phyloP scores from a whole-genome alignment of 2,797 vertebrate species.

The Sebastiscus tertius region DNA sequence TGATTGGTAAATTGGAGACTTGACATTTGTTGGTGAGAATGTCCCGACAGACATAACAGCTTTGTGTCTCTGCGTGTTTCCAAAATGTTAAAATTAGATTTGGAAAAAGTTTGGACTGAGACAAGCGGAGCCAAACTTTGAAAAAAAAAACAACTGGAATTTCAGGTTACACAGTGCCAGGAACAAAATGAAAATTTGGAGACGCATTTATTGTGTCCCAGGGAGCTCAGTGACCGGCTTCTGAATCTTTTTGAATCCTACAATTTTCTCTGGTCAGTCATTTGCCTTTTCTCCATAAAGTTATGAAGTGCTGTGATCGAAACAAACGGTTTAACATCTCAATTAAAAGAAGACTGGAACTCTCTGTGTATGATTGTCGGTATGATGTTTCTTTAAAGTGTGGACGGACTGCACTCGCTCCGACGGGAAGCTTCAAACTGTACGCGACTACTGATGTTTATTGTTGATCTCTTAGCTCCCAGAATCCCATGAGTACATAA shows the following conservation, averaged over 20 bases:
- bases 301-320: neutral
- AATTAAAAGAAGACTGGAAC: neutral
- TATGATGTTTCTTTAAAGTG: neutral
- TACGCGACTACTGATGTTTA: conserved; percentile 77
- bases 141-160: conserved; percentile 22
- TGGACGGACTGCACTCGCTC: neutral
- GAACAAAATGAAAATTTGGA: neutral
- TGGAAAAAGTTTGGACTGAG: neutral
- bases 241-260: neutral
- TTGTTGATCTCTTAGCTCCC: conserved; percentile 29
- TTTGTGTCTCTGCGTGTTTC: neutral
- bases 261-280: neutral
- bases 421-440: conserved; percentile 7
- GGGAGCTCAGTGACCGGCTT: neutral
- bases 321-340: conserved; percentile 1
- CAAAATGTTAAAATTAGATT: conserved; percentile 17
- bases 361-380: neutral
- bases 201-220: neutral
- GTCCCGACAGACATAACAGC: neutral
- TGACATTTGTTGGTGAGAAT: neutral
- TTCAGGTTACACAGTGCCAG: neutral
- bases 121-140: neutral
- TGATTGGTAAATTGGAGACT: conserved; percentile 12
- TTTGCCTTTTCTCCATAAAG: neutral
- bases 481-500: neutral